Conservation (phyloP, 2,113 vertebrate genomes). For the Furnarius figulus region DNA sequence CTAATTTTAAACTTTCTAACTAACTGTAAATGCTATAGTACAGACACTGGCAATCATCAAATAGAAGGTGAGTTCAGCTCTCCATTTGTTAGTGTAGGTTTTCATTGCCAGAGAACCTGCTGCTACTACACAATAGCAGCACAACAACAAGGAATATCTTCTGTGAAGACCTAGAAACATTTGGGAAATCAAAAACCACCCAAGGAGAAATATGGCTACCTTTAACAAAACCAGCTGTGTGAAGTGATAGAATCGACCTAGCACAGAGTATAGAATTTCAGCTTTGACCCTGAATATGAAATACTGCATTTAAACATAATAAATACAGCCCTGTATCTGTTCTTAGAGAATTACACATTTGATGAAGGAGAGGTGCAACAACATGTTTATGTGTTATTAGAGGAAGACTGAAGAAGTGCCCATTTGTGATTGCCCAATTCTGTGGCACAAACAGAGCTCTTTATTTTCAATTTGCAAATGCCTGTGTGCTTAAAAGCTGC, state of each 20-base stretch:
- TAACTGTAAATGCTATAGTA: not conserved
- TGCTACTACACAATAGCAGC: not conserved
- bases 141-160: not conserved
- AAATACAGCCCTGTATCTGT: not conserved
- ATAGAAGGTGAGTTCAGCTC: not conserved
- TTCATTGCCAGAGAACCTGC: not conserved
- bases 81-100: not conserved
- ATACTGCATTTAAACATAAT: not conserved
- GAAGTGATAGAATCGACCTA: not conserved
- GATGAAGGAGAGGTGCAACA: not conserved
- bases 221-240: not conserved
- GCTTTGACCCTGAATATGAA: not conserved
- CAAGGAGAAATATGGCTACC: not conserved
- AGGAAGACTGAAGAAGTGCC: not conserved
- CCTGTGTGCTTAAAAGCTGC: not conserved
- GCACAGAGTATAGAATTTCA: not conserved
- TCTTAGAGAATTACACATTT: not conserved
- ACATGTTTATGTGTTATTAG: not conserved
- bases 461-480: not conserved
- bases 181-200: not conserved
- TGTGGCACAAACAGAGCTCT: not conserved
- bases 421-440: not conserved
- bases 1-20: too few relatives aligned
- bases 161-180: not conserved
- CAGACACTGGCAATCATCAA: not conserved